Conservation (phyloP, 2,888 invertebrate species). For the Agriopis aurantiaria region DNA sequence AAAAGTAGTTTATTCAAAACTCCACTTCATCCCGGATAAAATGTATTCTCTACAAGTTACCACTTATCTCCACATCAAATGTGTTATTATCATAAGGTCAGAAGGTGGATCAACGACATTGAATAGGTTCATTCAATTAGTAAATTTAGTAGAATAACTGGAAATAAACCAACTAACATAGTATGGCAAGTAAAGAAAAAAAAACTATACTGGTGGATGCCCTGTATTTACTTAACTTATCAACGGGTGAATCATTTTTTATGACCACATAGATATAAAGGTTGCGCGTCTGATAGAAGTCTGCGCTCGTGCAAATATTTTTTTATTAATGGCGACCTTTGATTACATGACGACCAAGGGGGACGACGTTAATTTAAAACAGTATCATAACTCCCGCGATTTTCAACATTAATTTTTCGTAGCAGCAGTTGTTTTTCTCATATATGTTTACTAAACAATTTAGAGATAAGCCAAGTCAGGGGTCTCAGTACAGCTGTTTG, state of each 20-base stretch:
- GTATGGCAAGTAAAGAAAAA: background rate
- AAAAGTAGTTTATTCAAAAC: too few relatives aligned
- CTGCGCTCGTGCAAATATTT: slow-evolving; percentile 35
- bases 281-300: slow-evolving; percentile 21
- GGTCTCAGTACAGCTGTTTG: slow-evolving; percentile 19
- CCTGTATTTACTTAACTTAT: slow-evolving; percentile 1
- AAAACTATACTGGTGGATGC: slow-evolving; percentile 1
- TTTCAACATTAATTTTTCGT: background rate
- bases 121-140: background rate
- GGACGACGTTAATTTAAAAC: background rate
- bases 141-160: background rate
- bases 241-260: slow-evolving; percentile 27
- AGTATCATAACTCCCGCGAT: slow-evolving; percentile 6
- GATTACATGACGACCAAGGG: background rate
- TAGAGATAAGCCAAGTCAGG: slow-evolving; percentile 8
- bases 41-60: too few relatives aligned
- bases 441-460: background rate
- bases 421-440: background rate
- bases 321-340: slow-evolving; percentile 1
- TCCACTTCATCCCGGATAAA: too few relatives aligned
- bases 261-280: slow-evolving; percentile 13
- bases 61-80: too few relatives aligned
- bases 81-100: too few relatives aligned
- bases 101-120: background rate
- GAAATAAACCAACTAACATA: slow-evolving; percentile 1